A percentile compares a stretch with the other conserved stretches of the same genome.
Evolutionary conservation across 2,888 invertebrate species (phyloP).

Genomic region (Drosophila anceps): DNA sequence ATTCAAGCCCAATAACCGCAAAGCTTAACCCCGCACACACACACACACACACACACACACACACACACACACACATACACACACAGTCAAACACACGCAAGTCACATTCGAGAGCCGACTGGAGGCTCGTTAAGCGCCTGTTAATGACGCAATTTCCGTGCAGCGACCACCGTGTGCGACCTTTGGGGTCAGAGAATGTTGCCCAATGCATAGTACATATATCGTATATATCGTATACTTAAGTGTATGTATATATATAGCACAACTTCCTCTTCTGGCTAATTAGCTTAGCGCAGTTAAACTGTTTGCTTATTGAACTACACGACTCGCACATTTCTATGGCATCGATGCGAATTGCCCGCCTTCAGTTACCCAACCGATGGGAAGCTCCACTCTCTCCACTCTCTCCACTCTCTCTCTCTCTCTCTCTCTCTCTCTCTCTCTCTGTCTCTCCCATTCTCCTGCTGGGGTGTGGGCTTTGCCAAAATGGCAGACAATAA

Average conservation of each 20-base stretch:
- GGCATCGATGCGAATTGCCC: constrained; percentile 58
- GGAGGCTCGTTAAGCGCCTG: constrained; percentile 63
- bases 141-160: constrained; percentile 79
- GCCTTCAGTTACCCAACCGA: constrained; percentile 22
- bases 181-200: constrained; percentile 61
- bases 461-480: constrained; percentile 1
- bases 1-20: constrained; percentile 48
- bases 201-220: constrained; percentile 3
- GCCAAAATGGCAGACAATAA: constrained; percentile 72
- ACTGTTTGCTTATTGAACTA: constrained; percentile 62
- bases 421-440: not conserved
- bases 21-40: constrained; percentile 52
- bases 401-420: not conserved
- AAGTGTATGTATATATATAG: not conserved
- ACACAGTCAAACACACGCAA: constrained; percentile 2
- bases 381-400: not conserved
- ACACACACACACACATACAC: constrained; percentile 11
- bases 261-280: constrained; percentile 54
- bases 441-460: not conserved
- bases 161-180: constrained; percentile 56
- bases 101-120: constrained; percentile 6
- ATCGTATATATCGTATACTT: constrained; percentile 5
- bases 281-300: constrained; percentile 79
- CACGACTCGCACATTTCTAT: constrained; percentile 62
- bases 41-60: constrained; percentile 10